Evolutionary conservation across 2,888 invertebrate genomes (phyloP), one percentile per base, ranked within the genome.

Genomic region (Drosophila greeni): DNA sequence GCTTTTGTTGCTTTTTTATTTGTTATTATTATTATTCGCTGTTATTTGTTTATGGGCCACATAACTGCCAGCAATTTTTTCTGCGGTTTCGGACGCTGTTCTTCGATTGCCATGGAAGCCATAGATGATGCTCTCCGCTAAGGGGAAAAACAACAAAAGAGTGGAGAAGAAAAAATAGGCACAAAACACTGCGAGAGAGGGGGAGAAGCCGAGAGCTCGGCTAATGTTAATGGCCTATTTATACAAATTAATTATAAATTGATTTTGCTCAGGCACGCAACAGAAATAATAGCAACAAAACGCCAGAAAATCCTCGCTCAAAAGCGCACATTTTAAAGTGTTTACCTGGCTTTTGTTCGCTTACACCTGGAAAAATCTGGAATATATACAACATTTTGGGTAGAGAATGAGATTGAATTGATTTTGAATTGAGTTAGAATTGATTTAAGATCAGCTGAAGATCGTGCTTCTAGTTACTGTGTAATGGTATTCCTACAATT

Each of bases 41-140:
- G 70, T 76, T 76, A 68, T 48, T 51, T 73, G 70, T 70, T 82
- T 77, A 62, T 77, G 78, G 84, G 81, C 84, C 84, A 77, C 78
- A 83, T 83, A 83, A 83, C 75, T 75, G 52, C 39, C 49, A 58
- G 45, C 62, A 59, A 57, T 55, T 81, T 60, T 31, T 43, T 43
- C 36, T 60, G 60, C 59, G 73, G 56, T 61, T 61, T 73, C 47
- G 60, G 59, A 71, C 53, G 56, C 56, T 69, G 54, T 45, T 57
- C n/a, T 45, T 57, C 12, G 43, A 51, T 60, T 26, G 48, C 62
- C 53, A 60, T 70, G 62, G 82, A 76, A 73, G 82, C 79, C 82
- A 61, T 68, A 70, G 55, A 62, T 61, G 36, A 36, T 48, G 43
- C 23, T 42, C 18, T 42, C 42, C 24, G 42, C 11, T 23, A 14